These are phyloP conservation scores for Centropus unirufus DNA, from an alignment of 2,113 vertebrate genomes.

Conservation along the genomic window DNA sequence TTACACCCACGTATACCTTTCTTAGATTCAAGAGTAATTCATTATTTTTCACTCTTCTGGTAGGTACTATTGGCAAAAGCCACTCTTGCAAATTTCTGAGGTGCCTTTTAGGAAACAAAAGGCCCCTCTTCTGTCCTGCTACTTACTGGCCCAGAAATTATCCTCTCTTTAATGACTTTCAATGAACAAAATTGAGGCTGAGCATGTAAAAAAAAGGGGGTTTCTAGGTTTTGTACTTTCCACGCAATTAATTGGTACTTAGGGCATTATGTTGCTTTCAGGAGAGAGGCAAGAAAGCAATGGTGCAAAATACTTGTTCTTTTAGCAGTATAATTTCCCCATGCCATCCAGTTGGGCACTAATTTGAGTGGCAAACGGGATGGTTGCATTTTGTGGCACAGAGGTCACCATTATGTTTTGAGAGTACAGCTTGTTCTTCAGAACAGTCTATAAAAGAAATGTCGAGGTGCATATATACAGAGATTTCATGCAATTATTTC, in stretches of 20 bases:
- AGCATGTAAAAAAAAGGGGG: background rate
- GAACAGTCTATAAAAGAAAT: background rate
- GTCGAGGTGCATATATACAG: background rate
- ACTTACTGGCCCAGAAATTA: background rate
- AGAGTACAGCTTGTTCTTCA: accelerated
- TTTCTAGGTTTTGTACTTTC: background rate
- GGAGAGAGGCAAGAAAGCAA: background rate
- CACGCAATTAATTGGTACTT: background rate
- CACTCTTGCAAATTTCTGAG: background rate
- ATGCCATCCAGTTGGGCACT: background rate
- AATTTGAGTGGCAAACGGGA: background rate
- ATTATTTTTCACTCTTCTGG: background rate
- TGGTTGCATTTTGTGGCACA: background rate
- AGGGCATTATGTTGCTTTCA: background rate
- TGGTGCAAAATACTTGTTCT: background rate
- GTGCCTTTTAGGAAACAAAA: background rate
- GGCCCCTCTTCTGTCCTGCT: background rate
- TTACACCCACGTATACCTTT: background rate
- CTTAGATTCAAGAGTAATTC: background rate
- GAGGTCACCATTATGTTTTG: background rate
- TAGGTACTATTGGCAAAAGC: background rate
- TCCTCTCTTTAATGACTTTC: background rate
- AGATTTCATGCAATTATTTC: background rate
- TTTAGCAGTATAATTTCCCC: background rate
- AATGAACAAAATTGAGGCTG: background rate